Evolutionary conservation across 2,888 invertebrate genomes (phyloP), one percentile per base, ranked within the genome.

Genomic region (Apeira syringaria): DNA sequence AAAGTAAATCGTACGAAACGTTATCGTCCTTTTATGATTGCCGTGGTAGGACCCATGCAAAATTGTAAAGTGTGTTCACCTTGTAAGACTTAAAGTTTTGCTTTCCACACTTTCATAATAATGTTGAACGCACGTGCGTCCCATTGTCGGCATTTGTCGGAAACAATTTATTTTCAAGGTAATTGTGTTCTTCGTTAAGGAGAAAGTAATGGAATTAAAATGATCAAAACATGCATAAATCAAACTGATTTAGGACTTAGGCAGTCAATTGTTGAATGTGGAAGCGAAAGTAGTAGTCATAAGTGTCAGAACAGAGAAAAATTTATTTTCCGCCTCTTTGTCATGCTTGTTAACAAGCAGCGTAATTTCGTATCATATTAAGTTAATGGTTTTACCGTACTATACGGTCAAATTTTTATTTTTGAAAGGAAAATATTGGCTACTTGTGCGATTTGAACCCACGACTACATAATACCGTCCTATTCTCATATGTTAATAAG

Each of bases 11-110:
- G 7, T 20, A 7, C 7, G 20, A 20, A 20, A 5, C 7, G 7
- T 7, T 20, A 6, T 20, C 7, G 20, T 20, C 15, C 7, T 20
- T 7, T 20, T 20, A 7, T 20, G 8, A 8, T 9, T 2, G 24
- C 24, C 3, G 5, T 3, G 22, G 22, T 5, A 5, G 11, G 22
- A 24, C 9, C 22, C 67, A 63, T 74, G 64, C 70, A 74, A 80
- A 73, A 62, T 55, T 12, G 28, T 36, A 22, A 28, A 35, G 11
- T 27, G 28, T 37, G 35, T 36, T 5, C 3, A 20, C 2, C 20
- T 3, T 20, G 20, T 20, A 7, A n/a, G n/a, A n/a, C n/a, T n/a
- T 7, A 24, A 29, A 45, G 46, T 45, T 47, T 32, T 46, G 44
- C 53, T 40, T 51, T 45, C 47, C 41, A 38, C 34, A 47, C n/a